These are phyloP conservation scores for Plutomurus gul DNA, from an alignment of 1,140 invertebrate species.

Conservation along the genomic window DNA sequence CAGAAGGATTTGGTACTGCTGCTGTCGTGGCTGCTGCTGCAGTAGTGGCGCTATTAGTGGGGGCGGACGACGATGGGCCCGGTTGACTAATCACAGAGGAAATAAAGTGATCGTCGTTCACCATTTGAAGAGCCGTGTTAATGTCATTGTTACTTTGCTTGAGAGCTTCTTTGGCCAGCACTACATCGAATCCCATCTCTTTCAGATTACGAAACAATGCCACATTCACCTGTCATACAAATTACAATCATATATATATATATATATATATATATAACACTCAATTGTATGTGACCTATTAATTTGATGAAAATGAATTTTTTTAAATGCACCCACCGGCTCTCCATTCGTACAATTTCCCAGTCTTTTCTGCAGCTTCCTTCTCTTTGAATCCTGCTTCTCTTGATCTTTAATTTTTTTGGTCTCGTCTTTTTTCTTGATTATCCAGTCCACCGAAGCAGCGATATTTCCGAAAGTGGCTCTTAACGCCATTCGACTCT, in stretches of 20 bases:
- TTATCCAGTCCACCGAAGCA: constrained; percentile 68
- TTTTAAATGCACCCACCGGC: too few species aligned
- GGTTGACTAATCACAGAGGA: constrained; percentile 59
- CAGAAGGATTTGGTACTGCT: not conserved
- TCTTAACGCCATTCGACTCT: constrained; percentile 69
- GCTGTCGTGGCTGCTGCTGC: not conserved
- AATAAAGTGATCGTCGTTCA: constrained; percentile 61
- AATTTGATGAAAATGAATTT: constrained; percentile 41
- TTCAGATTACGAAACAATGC: constrained; percentile 63
- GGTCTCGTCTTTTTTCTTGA: constrained; percentile 63
- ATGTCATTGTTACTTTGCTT: constrained; percentile 70
- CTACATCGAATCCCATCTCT: constrained; percentile 69
- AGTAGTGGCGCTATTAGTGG: not conserved
- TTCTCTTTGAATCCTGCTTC: constrained; percentile 60
- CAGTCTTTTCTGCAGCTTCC: constrained; percentile 59
- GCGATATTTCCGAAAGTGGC: constrained; percentile 66
- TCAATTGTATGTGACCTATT: constrained; percentile 14
- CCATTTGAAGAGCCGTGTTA: constrained; percentile 66
- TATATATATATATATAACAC: constrained; percentile 31
- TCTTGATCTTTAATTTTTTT: constrained; percentile 61
- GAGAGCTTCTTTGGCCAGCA: constrained; percentile 64
- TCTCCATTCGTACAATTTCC: constrained; percentile 60
- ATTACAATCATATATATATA: not conserved
- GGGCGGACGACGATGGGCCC: constrained; percentile 43
- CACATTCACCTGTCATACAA: constrained; percentile 61